phyloP scores from a whole-genome alignment of 2,888 invertebrate genomes.

The Pristionchus mayeri region DNA sequence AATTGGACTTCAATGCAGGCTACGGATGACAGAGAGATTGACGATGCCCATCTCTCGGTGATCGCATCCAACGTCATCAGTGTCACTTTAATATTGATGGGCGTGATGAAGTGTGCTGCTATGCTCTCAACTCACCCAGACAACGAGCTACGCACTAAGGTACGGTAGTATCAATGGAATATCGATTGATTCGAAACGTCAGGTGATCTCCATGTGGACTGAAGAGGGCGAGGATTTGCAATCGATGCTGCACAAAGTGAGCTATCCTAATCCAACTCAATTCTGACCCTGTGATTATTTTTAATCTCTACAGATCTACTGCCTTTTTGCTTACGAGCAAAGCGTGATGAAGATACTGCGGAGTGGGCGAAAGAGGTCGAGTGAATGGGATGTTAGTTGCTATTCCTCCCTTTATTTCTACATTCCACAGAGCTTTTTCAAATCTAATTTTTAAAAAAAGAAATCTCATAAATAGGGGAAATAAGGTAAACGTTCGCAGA shows the following conservation, averaged over 20 bases:
- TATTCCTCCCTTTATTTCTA: too few species aligned
- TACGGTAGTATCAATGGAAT: background rate
- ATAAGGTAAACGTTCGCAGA: too few species aligned
- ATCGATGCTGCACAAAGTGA: constrained; percentile 14
- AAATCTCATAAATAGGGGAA: too few species aligned
- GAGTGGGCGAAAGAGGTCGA: too few species aligned
- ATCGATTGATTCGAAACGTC: background rate
- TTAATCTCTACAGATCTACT: too few species aligned
- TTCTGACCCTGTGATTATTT: too few species aligned
- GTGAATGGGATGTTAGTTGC: too few species aligned
- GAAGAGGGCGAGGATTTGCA: constrained; percentile 28
- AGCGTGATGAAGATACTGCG: background rate
- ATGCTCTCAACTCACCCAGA: background rate
- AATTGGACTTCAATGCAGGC: too few species aligned
- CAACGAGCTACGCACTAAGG: background rate
- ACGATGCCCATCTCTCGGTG: background rate
- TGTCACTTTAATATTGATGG: background rate
- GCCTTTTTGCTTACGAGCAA: too few species aligned
- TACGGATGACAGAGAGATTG: too few species aligned
- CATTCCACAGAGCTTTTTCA: too few species aligned
- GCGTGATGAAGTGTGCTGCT: constrained; percentile 8
- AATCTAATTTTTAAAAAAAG: too few species aligned
- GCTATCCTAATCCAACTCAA: background rate
- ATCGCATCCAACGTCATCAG: background rate
- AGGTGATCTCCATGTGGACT: constrained; percentile 35